Base-by-base conservation (phyloP, 2,888 invertebrate genomes). In the Xestia c-nigrum region DNA sequence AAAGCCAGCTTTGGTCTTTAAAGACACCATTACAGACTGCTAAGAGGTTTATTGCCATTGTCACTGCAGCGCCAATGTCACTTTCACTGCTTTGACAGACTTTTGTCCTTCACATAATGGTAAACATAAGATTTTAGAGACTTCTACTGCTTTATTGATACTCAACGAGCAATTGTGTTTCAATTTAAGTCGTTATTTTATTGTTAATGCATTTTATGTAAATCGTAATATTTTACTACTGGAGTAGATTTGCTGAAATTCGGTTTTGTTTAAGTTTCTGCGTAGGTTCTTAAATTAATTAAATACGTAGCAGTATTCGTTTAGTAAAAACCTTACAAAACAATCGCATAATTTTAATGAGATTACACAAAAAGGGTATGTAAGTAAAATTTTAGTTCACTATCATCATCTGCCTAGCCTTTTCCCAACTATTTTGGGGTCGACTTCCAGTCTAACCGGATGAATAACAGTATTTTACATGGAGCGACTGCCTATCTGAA, bases 131-230 rank as follows among this genome's bases (percentile, higher is more conserved):
- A 50, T 16, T 70, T 38, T 50, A 70, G n/a, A 40, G 50, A 21
- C 10, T 43, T 78, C 65, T 40, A 38, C 47, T 66, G 4, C 24
- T 66, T 38, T n/a, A 59, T 80, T 40, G 16, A 21, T 69, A 81
- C 81, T 59, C 31, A 43, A 46, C 57, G 38, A 38, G 0, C 12
- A 46, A 63, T n/a, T 46, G 24, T 55, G 38, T 69, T 79, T 59
- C 24, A 64, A 65, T 79, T 43, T 68, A 63, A 69, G 24, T 24
- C 38, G 59, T 59, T 68, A 74, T 68, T 74, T 78, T 76, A 78
- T 69, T 76, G 24, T 55, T 4, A 68, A 24, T 78, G n/a, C 12
- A 55, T 55, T n/a, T n/a, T 55, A 63, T 78, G 67, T 31, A 19
- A 21, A 46, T 61, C 38, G 24, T 16, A 24, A 3, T 63, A 57